These are phyloP conservation scores for Sarcophaga peregrina DNA, from an alignment of 1,140 invertebrate species.

Conservation along the genomic window DNA sequence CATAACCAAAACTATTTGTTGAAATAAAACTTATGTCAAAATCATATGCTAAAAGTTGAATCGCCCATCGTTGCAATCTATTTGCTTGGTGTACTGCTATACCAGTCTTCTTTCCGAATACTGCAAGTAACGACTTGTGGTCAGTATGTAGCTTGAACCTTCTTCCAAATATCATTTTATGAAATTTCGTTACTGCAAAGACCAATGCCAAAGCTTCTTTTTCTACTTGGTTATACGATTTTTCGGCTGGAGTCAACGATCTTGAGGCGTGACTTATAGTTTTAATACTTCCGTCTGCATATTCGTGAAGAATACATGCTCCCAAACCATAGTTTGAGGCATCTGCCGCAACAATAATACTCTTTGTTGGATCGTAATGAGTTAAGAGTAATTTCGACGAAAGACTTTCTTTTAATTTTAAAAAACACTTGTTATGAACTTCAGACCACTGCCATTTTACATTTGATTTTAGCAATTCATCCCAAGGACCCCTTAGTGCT, in stretches of 20 bases:
- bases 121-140: conserved; percentile 30
- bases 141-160: conserved; percentile 55
- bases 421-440: conserved; percentile 28
- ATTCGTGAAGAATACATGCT: conserved; percentile 53
- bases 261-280: conserved; percentile 62
- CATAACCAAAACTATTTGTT: conserved; percentile 50
- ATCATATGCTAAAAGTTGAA: conserved; percentile 46
- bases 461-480: conserved; percentile 42
- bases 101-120: conserved; percentile 40
- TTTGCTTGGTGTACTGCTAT: conserved; percentile 30
- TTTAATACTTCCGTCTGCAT: conserved; percentile 51
- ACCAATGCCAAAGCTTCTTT: conserved; percentile 67
- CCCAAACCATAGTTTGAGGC: conserved; percentile 46
- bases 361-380: conserved; percentile 29
- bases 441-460: conserved; percentile 35
- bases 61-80: conserved; percentile 43
- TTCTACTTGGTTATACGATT: conserved; percentile 67
- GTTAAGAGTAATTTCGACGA: conserved; percentile 36
- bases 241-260: conserved; percentile 61
- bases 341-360: conserved; percentile 46
- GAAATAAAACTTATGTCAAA: conserved; percentile 50
- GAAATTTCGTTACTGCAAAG: conserved; percentile 63
- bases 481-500: conserved; percentile 54
- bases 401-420: conserved; percentile 30
- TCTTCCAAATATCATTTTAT: conserved; percentile 59